Evolutionary conservation across 37 sponge, comb jelly and placozoan genomes (phyloP).

Genomic region (Hormiphora californensis): DNA sequence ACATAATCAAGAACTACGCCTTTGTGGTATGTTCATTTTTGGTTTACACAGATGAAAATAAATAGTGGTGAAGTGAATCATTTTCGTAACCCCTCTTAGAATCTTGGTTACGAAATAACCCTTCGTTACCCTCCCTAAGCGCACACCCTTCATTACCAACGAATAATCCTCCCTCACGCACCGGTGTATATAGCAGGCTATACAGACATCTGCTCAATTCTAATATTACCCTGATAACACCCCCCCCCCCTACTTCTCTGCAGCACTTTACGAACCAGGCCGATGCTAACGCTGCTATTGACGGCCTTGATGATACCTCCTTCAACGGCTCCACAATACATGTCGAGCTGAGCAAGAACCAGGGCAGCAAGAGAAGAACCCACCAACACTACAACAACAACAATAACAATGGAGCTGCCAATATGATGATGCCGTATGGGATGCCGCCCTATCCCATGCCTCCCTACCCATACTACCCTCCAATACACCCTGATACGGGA

Average conservation of each 20-base stretch:
- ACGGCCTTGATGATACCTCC: not conserved
- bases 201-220: too few relatives aligned
- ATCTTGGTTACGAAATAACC: too few relatives aligned
- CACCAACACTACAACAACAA: not conserved
- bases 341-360: slow-evolving; percentile 35
- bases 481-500: too few relatives aligned
- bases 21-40: slow-evolving; percentile 9
- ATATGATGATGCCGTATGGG: slow-evolving; percentile 5
- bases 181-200: too few relatives aligned
- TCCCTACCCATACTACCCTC: too few relatives aligned
- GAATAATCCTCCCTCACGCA: too few relatives aligned
- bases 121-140: too few relatives aligned
- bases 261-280: slow-evolving; percentile 8
- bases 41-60: too few relatives aligned
- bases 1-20: slow-evolving; percentile 30
- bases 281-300: slow-evolving; percentile 30
- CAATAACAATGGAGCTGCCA: not conserved
- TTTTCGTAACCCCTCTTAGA: too few relatives aligned
- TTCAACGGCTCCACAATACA: slow-evolving; percentile 11
- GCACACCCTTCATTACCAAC: too few relatives aligned
- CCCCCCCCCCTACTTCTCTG: not conserved
- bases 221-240: too few relatives aligned
- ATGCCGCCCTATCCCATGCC: not conserved
- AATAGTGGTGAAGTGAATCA: too few relatives aligned
- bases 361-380: not conserved